Evolutionary conservation across 2,888 invertebrate genomes (phyloP), one percentile per base, ranked within the genome.

Genomic region (Xestia ashworthii): DNA sequence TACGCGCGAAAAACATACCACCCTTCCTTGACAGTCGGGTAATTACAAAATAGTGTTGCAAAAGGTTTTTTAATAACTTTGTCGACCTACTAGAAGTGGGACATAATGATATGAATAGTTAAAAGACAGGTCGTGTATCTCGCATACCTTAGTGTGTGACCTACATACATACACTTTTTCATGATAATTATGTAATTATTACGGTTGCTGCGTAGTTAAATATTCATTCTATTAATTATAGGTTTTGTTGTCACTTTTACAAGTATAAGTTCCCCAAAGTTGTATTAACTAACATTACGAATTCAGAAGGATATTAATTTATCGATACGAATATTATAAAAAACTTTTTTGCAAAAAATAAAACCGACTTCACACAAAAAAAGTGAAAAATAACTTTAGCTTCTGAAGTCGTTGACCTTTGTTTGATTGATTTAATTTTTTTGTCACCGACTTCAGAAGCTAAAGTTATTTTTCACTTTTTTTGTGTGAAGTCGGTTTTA

Each of bases 71-170:
- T 81, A 80, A 81, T 78, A 79, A 77, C 67, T 72, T 53, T 25
- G 55, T 74, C 58, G 83, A 71, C 85, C 84, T 79, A 77, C 76
- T 14, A 73, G 71, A 87, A 85, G 75, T 88, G 74, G 87, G 83
- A 0, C 86, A 85, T 62, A 68, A 69, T 65, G 25, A 74, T 70
- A 86, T 91, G 84, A 90, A 91, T 89, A 80, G 80, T 89, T 89
- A 80, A 90, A 73, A 83, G 73, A 83, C 88, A 84, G 66, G 53
- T 84, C 75, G 76, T 83, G 74, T 83, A 78, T 87, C 87, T 79
- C 82, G 85, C 83, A 60, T n/a, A 58, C 64, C 44, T 41, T 14
- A n/a, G 22, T 16, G 73, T 69, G 58, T 78, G 82, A 76, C 88
- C 87, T 67, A 87, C 75, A 81, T 88, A 32, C 62, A 50, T 14